Evolutionary conservation across 2,113 vertebrate species (phyloP).

Genomic region (Corythornis madagascariensis): DNA sequence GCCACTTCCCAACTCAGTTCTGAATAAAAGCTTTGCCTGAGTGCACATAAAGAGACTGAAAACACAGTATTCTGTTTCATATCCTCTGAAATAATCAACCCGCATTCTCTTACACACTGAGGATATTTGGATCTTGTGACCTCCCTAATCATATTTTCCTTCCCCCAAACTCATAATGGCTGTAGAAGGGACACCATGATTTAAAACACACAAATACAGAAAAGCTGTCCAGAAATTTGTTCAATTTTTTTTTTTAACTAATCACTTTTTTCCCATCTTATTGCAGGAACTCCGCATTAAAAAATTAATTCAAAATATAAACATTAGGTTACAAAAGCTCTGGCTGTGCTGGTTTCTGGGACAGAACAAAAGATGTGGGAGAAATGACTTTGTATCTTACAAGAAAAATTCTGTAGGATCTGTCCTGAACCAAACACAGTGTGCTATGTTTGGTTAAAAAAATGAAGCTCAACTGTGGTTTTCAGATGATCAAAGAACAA

Average conservation of each 20-base stretch:
- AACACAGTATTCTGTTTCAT: background rate
- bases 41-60: background rate
- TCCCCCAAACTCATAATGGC: background rate
- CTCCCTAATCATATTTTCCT: background rate
- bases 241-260: background rate
- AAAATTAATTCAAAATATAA: background rate
- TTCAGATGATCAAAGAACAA: constrained; percentile 27
- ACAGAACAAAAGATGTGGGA: background rate
- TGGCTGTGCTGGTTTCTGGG: background rate
- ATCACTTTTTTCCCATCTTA: background rate
- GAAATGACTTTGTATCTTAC: background rate
- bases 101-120: background rate
- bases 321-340: background rate
- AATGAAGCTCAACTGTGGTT: background rate
- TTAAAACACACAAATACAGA: background rate
- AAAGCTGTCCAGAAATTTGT: background rate
- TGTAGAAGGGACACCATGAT: background rate
- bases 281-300: background rate
- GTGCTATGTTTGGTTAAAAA: background rate
- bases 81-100: background rate
- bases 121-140: background rate
- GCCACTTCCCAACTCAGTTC: background rate
- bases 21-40: background rate
- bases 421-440: background rate
- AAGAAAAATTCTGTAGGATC: background rate